These are phyloP conservation scores for Porphyrio hochstetteri DNA, from an alignment of 2,113 vertebrate species.

Conservation along the genomic window DNA sequence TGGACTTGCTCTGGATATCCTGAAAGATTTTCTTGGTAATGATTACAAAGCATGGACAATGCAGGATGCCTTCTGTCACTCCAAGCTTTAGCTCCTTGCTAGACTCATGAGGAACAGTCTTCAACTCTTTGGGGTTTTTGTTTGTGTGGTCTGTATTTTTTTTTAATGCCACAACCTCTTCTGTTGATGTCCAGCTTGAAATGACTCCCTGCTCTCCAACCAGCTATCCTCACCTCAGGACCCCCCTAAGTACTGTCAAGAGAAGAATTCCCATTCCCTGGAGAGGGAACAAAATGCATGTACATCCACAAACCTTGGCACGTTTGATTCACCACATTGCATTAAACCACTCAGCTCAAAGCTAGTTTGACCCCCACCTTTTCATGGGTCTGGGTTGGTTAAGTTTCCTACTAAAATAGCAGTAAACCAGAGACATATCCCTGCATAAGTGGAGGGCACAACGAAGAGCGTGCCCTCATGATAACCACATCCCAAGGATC, in stretches of 20 bases:
- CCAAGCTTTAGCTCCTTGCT: neutral
- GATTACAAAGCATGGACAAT: neutral
- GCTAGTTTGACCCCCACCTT: neutral
- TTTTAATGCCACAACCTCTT: neutral
- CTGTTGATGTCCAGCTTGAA: neutral
- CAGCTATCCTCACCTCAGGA: neutral
- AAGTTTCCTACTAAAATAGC: neutral
- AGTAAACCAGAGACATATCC: neutral
- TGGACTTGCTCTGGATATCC: neutral
- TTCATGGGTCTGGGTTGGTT: neutral
- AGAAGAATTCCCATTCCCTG: neutral
- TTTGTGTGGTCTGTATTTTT: too few relatives aligned
- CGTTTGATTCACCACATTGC: fast-evolving
- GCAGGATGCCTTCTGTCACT: neutral
- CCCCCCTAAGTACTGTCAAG: neutral
- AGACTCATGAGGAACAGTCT: neutral
- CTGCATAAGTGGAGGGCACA: neutral
- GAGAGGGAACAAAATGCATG: neutral
- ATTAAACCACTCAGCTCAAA: neutral
- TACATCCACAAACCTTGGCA: neutral
- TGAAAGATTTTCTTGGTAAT: neutral
- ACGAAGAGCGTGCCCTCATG: fast-evolving
- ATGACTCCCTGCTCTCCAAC: neutral
- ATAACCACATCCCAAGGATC: neutral
- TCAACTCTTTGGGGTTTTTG: neutral